Evolutionary conservation across 2,888 invertebrate species (phyloP), one percentile per base, ranked within the genome.

Genomic region (Stenchaetothrips biformis): DNA sequence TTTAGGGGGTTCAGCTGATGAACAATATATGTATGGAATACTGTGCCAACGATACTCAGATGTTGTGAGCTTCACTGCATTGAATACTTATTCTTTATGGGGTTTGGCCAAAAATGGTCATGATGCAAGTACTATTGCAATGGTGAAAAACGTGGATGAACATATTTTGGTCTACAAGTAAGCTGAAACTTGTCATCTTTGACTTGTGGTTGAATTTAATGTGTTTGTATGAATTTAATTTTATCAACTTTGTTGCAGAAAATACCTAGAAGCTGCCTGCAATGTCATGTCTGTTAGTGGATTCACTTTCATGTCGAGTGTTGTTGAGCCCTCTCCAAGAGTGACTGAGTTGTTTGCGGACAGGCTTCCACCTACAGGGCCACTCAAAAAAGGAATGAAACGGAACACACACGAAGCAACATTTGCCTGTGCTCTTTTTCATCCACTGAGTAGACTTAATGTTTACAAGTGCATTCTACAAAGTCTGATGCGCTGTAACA

Each of bases 251-350:
- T 21, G 21, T 25, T 74, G 7, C 25, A 74, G 67, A 86, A 90
- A 90, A 86, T 94, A 94, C 88, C 89, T 92, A 78, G 89, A 91
- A 86, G 90, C 91, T 84, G 89, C 93, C 85, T 93, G 93, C 86
- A 92, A 93, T 89, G 89, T 93, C 82, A 91, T 92, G 85, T 92
- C 92, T 83, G 89, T 93, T 82, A 91, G 92, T 84, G 94, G 93
- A 59, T 93, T 93, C 85, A 85, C 88, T 77, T 90, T 92, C 83
- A 91, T 93, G 80, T 90, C 91, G 82, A 90, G 89, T 86, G 85
- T 91, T 80, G 88, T 93, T 81, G 92, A 92, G 84, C 88, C 91
- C 79, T 90, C 91, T 37, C 88, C 88, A 82, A 87, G 87, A 85
- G 85, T 91, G 84, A 88, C 88, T 84, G 89, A 89, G 85, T 87